phyloP scores from a whole-genome alignment of 2,113 vertebrate species.

The Varanus salvator region DNA sequence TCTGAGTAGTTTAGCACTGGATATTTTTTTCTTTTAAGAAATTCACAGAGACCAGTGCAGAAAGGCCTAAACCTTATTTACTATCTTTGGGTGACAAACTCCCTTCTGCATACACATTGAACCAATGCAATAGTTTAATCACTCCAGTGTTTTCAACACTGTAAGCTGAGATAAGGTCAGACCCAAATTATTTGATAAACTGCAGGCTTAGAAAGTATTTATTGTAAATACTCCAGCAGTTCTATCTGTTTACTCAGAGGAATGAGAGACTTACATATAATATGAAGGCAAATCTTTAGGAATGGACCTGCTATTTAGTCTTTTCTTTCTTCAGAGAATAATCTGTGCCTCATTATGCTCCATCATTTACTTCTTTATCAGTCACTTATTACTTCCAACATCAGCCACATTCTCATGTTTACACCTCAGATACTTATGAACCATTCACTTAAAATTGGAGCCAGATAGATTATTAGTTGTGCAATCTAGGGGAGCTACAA shows the following conservation, averaged over 20 bases:
- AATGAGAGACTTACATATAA: not conserved
- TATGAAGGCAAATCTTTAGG: not conserved
- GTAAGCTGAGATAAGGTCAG: not conserved
- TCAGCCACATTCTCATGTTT: not conserved
- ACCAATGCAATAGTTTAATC: constrained; percentile 1
- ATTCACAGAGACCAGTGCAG: not conserved
- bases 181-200: not conserved
- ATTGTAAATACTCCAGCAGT: constrained; percentile 2
- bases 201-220: constrained; percentile 14
- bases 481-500: not conserved
- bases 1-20: not conserved
- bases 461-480: not conserved
- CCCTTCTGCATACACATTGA: not conserved
- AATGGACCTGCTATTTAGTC: not conserved
- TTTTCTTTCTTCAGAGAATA: not conserved
- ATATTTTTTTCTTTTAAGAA: not conserved
- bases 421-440: not conserved
- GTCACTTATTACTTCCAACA: not conserved
- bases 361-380: not conserved
- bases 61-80: not conserved
- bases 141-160: constrained; percentile 9
- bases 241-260: not conserved
- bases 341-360: not conserved
- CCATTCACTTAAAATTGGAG: not conserved
- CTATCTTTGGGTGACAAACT: not conserved